Base-by-base conservation (phyloP, 2,113 vertebrate genomes). In the Catagonus wagneri region DNA sequence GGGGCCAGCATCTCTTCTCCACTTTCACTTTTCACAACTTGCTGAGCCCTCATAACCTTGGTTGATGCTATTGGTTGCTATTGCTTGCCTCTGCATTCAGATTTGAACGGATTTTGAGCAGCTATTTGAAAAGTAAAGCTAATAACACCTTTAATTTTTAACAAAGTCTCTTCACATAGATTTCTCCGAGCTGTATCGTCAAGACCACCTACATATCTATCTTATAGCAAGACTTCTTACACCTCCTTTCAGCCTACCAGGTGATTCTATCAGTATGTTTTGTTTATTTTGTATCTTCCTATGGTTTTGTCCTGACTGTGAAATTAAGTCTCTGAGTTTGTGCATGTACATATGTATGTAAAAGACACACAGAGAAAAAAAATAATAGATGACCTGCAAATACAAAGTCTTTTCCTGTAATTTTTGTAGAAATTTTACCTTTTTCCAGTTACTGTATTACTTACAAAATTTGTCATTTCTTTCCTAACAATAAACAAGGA, bases 41-140 rank as follows among this genome's bases (percentile, higher is more conserved):
- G 99, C 97, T 99, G 99, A 66, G 99, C 99, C 94, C 98, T 99
- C 99, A 99, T 99, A 63, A 99, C 99, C 99, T 99, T 99, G 96
- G 99, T 99, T 96, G 99, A 99, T 95, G 99, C 99, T 98, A 99
- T n/a, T n/a, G n/a, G n/a, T n/a, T n/a, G n/a, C n/a, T n/a, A n/a
- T n/a, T n/a, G n/a, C n/a, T n/a, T n/a, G n/a, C n/a, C 99, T 99
- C 99, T 69, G 99, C 99, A 98, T 99, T 99, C 90, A 99, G 98
- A 98, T 99, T 99, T 36, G 99, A 99, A 95, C 99, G 99, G 96
- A 99, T 99, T 98, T 96, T 99, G 99, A 96, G 99, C 99, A 39
- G 99, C 99, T 99, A 99, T 99, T 99, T 99, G 99, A 99, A 99
- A 99, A 74, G 99, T 99, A 98, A 99, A 99, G 98, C 99, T 99